Evolutionary conservation across 2,797 vertebrate species (phyloP).

Genomic region (Oreortyx pictus): DNA sequence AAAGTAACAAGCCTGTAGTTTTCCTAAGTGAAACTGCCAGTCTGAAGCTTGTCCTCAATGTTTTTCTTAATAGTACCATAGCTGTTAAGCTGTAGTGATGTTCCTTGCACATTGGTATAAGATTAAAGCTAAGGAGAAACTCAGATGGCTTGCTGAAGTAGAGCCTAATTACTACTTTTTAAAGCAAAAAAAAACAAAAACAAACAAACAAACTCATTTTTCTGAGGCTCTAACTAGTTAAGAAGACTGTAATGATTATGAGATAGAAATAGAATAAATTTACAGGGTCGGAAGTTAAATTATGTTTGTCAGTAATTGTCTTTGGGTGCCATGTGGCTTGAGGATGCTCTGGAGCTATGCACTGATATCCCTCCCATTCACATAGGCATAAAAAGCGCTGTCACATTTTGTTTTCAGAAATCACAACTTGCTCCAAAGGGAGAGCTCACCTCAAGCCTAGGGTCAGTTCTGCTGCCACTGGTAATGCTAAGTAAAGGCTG

Average conservation of each 20-base stretch:
- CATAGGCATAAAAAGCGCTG: neutral
- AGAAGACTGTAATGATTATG: neutral
- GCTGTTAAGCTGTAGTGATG: neutral
- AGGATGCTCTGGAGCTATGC: conserved; percentile 58
- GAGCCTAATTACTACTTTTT: neutral
- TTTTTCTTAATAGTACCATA: neutral
- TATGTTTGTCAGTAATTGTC: neutral
- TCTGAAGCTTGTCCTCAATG: neutral
- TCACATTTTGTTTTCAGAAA: conserved; percentile 68
- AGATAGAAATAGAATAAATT: neutral
- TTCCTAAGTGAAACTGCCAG: neutral
- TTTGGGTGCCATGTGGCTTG: conserved; percentile 59
- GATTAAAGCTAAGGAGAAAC: neutral
- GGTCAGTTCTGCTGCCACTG: conserved; percentile 75
- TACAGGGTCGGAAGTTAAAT: neutral
- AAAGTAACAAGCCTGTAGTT: neutral
- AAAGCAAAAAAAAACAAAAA: neutral
- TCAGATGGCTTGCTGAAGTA: neutral
- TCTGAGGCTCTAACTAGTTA: neutral
- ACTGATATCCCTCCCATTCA: conserved; percentile 70
- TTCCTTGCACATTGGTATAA: neutral
- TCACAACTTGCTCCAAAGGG: conserved; percentile 60
- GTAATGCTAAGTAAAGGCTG: conserved; percentile 70
- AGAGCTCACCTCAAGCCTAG: conserved; percentile 71
- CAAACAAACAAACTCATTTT: neutral